Conservation (phyloP, 2,797 vertebrate species). For the Cheirogaleus major region DNA sequence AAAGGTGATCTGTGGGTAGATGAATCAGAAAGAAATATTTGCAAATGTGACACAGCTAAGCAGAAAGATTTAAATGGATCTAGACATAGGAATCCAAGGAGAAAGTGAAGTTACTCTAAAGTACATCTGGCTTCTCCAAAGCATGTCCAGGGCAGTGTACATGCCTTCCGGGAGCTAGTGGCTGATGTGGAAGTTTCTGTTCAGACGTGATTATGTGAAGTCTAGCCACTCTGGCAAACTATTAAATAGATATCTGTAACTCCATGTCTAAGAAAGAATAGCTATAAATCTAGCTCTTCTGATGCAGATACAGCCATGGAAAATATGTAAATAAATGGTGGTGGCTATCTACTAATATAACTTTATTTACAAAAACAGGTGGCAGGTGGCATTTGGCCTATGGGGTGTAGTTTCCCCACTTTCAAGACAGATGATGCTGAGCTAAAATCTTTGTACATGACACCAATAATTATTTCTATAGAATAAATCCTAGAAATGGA, state of each 20-base stretch:
- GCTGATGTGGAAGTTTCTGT: not conserved
- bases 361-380: not conserved
- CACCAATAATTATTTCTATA: not conserved
- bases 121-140: not conserved
- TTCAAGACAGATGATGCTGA: not conserved
- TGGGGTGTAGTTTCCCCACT: not conserved
- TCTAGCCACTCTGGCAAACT: not conserved
- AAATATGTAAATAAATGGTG: not conserved
- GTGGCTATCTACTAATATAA: not conserved
- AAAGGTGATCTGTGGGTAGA: slow-evolving; percentile 8
- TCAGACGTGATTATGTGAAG: not conserved
- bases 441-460: not conserved
- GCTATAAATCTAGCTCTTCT: not conserved
- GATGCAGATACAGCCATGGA: not conserved
- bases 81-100: slow-evolving; percentile 41
- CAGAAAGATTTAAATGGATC: slow-evolving; percentile 24
- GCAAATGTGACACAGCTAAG: not conserved
- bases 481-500: not conserved
- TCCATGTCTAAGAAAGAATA: slow-evolving; percentile 36
- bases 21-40: slow-evolving; percentile 48
- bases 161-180: not conserved
- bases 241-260: not conserved
- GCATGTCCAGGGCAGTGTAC: not conserved
- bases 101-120: not conserved
- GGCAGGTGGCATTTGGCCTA: not conserved